Conservation (phyloP, 2,113 vertebrate genomes). For the Natator depressus region DNA sequence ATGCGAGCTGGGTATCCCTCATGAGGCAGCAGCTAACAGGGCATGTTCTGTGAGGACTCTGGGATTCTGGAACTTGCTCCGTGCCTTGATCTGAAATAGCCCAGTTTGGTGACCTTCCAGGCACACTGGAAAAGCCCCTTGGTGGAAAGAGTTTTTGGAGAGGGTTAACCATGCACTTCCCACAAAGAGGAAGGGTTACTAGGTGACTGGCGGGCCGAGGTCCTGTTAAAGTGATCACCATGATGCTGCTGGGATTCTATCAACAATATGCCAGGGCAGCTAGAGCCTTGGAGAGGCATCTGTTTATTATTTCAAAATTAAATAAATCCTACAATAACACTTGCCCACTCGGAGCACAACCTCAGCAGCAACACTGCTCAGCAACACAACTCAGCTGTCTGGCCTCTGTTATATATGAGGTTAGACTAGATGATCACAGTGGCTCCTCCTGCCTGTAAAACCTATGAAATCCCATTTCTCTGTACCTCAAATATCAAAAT, state of each 20-base stretch:
- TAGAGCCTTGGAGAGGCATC: neutral
- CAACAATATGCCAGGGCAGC: neutral
- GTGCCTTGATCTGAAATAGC: neutral
- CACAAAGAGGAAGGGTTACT: neutral
- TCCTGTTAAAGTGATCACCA: neutral
- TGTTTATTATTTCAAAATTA: neutral
- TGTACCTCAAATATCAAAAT: too few species aligned
- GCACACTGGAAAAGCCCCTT: neutral
- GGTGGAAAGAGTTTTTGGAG: neutral
- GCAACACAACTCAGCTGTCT: too few species aligned
- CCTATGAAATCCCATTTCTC: too few species aligned
- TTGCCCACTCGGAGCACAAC: neutral
- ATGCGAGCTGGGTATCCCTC: neutral
- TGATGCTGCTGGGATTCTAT: neutral
- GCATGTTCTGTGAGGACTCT: neutral
- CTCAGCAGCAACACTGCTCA: neutral
- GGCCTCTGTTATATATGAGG: too few species aligned
- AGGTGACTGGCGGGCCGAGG: neutral
- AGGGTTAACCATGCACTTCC: neutral
- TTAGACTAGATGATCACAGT: too few species aligned
- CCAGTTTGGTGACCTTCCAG: neutral
- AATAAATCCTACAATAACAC: neutral
- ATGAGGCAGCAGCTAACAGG: constrained; percentile 25
- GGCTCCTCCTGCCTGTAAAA: too few species aligned
- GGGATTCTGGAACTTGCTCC: neutral